Conservation (phyloP, 1,140 invertebrate species). For the Lethrus apterus region DNA sequence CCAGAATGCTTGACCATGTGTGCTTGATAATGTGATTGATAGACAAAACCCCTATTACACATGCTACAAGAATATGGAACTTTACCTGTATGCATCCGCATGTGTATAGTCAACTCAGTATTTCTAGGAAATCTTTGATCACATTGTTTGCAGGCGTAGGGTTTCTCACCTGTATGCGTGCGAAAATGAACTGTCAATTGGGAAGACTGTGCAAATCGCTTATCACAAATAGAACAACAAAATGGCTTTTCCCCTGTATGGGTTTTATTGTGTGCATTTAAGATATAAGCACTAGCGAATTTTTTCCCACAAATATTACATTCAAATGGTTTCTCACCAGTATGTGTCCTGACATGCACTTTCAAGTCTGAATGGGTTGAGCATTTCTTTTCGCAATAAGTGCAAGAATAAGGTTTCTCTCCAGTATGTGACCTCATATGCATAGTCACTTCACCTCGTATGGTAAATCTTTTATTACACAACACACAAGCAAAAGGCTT, state of each 20-base stretch:
- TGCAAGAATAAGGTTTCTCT: no score
- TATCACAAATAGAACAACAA: constrained; percentile 60
- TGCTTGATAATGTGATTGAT: constrained; percentile 70
- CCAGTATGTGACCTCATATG: no score
- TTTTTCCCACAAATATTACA: constrained; percentile 22
- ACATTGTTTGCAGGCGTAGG: constrained; percentile 50
- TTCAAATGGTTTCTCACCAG: no score
- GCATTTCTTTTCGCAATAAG: no score
- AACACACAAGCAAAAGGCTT: no score
- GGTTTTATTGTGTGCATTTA: constrained; percentile 43
- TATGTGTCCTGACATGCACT: no score
- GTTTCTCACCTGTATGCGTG: constrained; percentile 32
- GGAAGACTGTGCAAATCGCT: constrained; percentile 47
- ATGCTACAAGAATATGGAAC: constrained; percentile 46
- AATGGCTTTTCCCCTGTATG: constrained; percentile 70
- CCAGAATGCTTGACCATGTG: constrained; percentile 68
- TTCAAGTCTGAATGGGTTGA: no score
- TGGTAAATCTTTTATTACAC: no score
- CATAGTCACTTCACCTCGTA: no score
- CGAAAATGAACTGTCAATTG: constrained; percentile 23
- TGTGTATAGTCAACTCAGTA: constrained; percentile 50
- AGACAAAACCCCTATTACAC: constrained; percentile 63
- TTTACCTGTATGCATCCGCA: constrained; percentile 57
- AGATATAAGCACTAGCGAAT: constrained; percentile 23
- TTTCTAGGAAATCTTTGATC: constrained; percentile 64